phyloP scores from a whole-genome alignment of 2,113 vertebrate genomes.

The Chamaea fasciata region DNA sequence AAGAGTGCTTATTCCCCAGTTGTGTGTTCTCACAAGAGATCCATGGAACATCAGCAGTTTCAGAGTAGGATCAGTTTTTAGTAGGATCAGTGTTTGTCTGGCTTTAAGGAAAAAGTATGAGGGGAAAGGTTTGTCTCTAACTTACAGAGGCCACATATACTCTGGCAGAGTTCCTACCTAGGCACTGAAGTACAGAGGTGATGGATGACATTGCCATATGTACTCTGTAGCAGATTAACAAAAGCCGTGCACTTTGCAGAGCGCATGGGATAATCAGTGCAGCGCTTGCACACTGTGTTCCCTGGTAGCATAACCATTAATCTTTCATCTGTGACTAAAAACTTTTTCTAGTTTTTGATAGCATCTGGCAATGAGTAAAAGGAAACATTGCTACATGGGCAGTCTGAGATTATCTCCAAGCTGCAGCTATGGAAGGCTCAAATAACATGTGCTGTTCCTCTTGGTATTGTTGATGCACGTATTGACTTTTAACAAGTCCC shows the following conservation, averaged over 20 bases:
- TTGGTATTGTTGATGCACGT: background rate
- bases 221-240: background rate
- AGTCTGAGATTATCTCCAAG: background rate
- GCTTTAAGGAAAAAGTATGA: background rate
- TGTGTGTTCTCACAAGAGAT: background rate
- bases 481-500: background rate
- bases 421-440: background rate
- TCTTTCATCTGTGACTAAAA: constrained; percentile 21
- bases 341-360: constrained; percentile 41
- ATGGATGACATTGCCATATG: background rate
- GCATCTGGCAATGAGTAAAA: constrained; percentile 5
- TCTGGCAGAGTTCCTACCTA: background rate
- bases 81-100: background rate
- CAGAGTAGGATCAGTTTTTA: background rate
- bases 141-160: background rate
- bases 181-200: background rate
- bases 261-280: background rate
- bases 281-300: constrained; percentile 27
- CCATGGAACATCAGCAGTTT: background rate
- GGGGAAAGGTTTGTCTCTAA: background rate
- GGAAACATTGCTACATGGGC: background rate
- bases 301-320: background rate
- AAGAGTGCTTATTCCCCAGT: background rate
- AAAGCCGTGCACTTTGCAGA: background rate
- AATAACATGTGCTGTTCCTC: background rate